Conservation (phyloP, 2,113 vertebrate genomes). For the Manacus vitellinus region DNA sequence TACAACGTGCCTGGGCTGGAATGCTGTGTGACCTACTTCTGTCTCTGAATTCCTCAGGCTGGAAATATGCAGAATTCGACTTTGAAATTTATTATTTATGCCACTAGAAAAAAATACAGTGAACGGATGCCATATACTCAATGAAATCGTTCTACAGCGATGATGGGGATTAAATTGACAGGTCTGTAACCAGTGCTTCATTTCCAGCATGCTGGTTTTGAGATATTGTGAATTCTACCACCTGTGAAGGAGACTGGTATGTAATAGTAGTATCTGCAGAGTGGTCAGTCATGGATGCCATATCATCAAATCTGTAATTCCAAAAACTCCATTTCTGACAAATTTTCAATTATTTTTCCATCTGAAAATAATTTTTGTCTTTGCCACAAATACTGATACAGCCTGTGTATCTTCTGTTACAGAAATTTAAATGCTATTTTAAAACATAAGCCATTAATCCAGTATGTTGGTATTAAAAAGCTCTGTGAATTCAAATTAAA, state of each 20-base stretch:
- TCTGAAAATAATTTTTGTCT: background rate
- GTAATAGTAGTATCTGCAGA: background rate
- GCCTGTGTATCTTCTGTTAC: background rate
- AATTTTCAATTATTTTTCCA: background rate
- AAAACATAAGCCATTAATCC: background rate
- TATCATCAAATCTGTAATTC: background rate
- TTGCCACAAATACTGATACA: background rate
- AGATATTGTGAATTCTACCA: background rate
- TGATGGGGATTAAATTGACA: background rate
- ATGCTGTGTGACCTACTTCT: constrained; percentile 40
- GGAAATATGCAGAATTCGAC: background rate
- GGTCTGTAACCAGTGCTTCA: background rate
- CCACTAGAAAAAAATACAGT: background rate
- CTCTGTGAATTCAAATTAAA: background rate
- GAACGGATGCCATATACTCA: background rate
- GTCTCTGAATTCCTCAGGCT: background rate
- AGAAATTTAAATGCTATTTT: background rate
- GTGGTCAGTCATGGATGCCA: background rate
- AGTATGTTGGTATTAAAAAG: background rate
- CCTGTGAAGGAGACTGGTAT: background rate
- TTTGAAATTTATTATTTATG: background rate
- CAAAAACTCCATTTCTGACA: background rate
- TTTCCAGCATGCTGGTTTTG: background rate
- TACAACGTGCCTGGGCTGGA: background rate
- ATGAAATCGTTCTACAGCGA: background rate